Evolutionary conservation across 2,888 invertebrate genomes (phyloP).

Genomic region (Drosophila planitibia): DNA sequence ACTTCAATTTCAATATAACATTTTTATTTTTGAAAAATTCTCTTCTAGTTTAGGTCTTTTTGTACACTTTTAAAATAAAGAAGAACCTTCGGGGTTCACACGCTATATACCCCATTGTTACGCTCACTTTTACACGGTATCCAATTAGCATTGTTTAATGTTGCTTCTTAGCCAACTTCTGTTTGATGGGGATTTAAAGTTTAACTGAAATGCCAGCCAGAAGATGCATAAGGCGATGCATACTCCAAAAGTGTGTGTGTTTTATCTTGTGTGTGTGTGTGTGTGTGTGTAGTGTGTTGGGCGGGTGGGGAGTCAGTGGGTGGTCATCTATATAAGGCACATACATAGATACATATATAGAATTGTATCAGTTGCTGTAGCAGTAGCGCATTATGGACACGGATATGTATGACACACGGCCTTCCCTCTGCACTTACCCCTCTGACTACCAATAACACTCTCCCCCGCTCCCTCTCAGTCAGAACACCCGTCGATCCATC

Average conservation of each 20-base stretch:
- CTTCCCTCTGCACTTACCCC: not conserved
- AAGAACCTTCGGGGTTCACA: not conserved
- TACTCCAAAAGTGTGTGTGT: not conserved
- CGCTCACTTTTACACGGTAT: not conserved
- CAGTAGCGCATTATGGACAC: constrained; percentile 40
- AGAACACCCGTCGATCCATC: not conserved
- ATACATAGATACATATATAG: constrained; percentile 3
- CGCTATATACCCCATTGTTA: not conserved
- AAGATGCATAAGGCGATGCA: not conserved
- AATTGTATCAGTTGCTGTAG: constrained; percentile 48
- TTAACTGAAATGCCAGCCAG: not conserved
- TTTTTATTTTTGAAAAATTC: not conserved
- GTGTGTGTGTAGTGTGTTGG: not conserved
- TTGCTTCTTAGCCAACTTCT: constrained; percentile 1
- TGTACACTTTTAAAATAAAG: not conserved
- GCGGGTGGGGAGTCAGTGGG: not conserved
- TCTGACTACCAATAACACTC: no score
- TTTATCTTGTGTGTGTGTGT: not conserved
- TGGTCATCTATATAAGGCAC: constrained; percentile 28
- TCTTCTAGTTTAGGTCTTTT: not conserved
- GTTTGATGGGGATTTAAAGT: not conserved
- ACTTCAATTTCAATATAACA: not conserved
- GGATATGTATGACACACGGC: constrained; percentile 11
- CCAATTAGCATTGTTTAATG: not conserved
- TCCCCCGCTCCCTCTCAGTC: not conserved